Evolutionary conservation across 2,797 vertebrate genomes (phyloP), one percentile per base, ranked within the genome.

Genomic region (Sebastes steindachneri): DNA sequence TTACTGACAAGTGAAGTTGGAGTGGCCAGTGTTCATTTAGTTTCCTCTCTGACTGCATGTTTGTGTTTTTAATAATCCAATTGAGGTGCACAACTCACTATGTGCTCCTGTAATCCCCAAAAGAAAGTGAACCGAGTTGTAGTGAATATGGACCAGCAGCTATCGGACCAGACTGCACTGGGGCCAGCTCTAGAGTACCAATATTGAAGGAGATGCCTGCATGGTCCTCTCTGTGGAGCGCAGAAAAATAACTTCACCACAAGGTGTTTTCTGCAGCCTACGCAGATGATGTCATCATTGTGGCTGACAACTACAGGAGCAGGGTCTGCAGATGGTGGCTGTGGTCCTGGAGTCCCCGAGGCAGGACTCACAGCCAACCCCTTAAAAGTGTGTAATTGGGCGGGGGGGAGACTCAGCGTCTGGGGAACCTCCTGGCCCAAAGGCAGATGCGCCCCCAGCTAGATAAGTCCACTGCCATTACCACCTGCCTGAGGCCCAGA

Each of bases 321-420:
- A 75, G 57, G 55, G 73, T 79, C 75, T 87, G 86, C 80, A 89
- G 85, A 90, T 89, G 82, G 87, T 80, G 80, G 54, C 73, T 73
- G 63, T 48, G 72, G 60, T 80, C 74, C 63, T 57, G 57, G 41
- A 63, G 48, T 86, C 90, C 86, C 77, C 28, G 66, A 78, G 85
- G 86, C 69, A 77, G 64, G 62, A 83, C 77, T 78, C 77, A 68
- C 23, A 45, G 80, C 77, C 85, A 87, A 77, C 73, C 85, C 75
- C 82, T 87, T 79, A 89, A 90, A 86, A 88, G 70, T 86, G 73
- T 87, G 75, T 90, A 90, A 91, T 91, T 91, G 86, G 85, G 80
- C 64, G 37, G 75, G 78, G 82, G 83, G 82, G 82, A 77, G 59
- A 80, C 58, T 68, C 71, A 73, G 77, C 64, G 72, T 85, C 86